Evolutionary conservation across 2,888 invertebrate species (phyloP).

Genomic region (Drosophila flavopinicola): DNA sequence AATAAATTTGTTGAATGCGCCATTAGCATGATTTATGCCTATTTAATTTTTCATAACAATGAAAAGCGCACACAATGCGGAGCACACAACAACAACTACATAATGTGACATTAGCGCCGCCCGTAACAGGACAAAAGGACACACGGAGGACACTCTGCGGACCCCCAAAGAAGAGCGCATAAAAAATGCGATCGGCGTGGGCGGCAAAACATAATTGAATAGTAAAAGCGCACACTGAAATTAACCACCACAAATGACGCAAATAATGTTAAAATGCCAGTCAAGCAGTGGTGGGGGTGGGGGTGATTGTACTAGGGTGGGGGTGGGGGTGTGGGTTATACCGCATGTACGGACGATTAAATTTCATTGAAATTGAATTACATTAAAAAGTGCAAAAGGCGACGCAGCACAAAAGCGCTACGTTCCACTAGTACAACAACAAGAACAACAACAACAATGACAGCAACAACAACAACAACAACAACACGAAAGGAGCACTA

Average conservation of each 20-base stretch:
- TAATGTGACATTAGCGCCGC: constrained; percentile 58
- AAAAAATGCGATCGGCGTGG: constrained; percentile 66
- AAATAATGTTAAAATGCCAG: constrained; percentile 70
- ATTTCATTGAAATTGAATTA: constrained; percentile 81
- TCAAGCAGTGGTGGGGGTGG: constrained; percentile 1
- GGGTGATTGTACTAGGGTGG: neutral
- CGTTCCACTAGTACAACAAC: constrained; percentile 24
- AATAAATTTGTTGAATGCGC: constrained; percentile 81
- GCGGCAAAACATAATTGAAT: constrained; percentile 74
- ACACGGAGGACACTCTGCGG: constrained; percentile 5
- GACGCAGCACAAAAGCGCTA: constrained; percentile 53
- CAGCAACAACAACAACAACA: constrained; percentile 24
- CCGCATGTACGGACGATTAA: constrained; percentile 74
- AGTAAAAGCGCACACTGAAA: constrained; percentile 78
- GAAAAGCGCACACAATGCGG: constrained; percentile 42
- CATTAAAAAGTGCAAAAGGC: constrained; percentile 79
- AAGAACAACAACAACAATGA: constrained; percentile 26
- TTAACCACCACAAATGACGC: constrained; percentile 80
- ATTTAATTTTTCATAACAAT: constrained; percentile 81
- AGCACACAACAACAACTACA: constrained; percentile 42
- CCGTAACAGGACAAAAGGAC: constrained; percentile 43
- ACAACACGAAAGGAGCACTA: constrained; percentile 5
- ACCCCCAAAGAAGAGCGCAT: constrained; percentile 67
- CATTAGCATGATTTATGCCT: constrained; percentile 80
- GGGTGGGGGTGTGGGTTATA: neutral